Evolutionary conservation across 1,140 invertebrate genomes (phyloP), one percentile per base, ranked within the genome.

Genomic region (Neodiprion lecontei): DNA sequence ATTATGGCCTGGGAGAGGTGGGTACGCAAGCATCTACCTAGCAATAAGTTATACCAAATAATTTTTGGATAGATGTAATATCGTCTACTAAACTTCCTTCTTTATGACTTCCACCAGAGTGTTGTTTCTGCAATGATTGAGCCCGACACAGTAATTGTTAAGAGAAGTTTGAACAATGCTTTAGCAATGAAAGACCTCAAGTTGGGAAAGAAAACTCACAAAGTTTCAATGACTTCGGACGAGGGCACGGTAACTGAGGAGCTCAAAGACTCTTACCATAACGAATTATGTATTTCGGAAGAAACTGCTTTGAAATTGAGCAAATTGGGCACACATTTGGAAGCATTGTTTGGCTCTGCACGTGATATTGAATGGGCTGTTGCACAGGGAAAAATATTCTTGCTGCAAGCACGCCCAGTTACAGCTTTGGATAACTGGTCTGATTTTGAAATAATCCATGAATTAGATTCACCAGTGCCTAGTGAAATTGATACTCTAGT

Each of bases 1-100:
- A 96, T 85, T 95, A 92, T 87, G 95, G 95, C 0, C 86, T 96
- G 4, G 95, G 95, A 77, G 95, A 96, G 89, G 93, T 93, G 86
- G 77, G 66, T 74, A 70, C 23, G 72, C 66, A 72, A 75, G 12
- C n/a, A 40, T 40, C 28, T 40, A 5, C 28, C 28, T 40, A 40
- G 28, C 5, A 40, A 70, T 61, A 61, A 65, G 53, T 69, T 14
- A n/a, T 23, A 77, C 73, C 8, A 65, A 28, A 50, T 72, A 67
- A 69, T 71, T 75, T 48, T 40, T 47, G 70, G 10, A 66, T 72
- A 48, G 75, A 74, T 73, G 73, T 66, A 40, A 40, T 40, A 40
- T 40, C 28, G 5, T 40, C 28, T 5, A 5, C 28, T 40, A 69
- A 68, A 47, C n/a, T 50, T 68, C 70, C 69, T 78, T 75, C 9